Evolutionary conservation across 2,113 vertebrate species (phyloP).

Genomic region (Cyanoderma ruficeps): DNA sequence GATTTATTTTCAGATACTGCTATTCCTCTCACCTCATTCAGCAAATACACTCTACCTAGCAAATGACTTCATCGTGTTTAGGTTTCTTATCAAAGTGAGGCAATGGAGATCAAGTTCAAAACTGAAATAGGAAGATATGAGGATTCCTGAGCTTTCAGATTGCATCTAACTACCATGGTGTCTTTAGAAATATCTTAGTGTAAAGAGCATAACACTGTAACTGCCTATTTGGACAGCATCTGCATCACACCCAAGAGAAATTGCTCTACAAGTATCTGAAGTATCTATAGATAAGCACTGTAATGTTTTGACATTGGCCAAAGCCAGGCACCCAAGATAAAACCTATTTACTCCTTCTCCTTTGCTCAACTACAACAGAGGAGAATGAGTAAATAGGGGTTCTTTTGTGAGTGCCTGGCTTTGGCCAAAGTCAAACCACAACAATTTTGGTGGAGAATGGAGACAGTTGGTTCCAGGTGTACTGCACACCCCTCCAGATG

Average conservation of each 20-base stretch:
- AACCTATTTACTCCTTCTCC: neutral
- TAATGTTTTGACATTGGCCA: neutral
- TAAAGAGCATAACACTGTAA: neutral
- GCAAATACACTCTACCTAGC: neutral
- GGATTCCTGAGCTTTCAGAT: neutral
- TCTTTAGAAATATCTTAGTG: neutral
- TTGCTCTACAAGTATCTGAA: neutral
- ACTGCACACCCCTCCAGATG: rapidly evolving
- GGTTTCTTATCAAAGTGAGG: neutral
- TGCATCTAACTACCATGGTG: neutral
- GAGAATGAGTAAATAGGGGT: neutral
- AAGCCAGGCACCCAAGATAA: neutral
- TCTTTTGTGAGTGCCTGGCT: too few species aligned
- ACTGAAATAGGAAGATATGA: neutral
- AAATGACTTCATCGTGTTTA: neutral
- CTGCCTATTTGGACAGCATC: neutral
- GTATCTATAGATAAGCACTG: neutral
- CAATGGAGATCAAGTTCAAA: neutral
- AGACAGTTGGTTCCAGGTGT: neutral
- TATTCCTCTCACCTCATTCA: neutral
- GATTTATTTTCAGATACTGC: neutral
- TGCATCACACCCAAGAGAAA: neutral
- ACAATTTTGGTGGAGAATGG: neutral
- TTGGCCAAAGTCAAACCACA: neutral
- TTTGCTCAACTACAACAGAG: neutral